Evolutionary conservation across 2,113 vertebrate genomes (phyloP).

Genomic region (Ptilorrhoa leucosticta): DNA sequence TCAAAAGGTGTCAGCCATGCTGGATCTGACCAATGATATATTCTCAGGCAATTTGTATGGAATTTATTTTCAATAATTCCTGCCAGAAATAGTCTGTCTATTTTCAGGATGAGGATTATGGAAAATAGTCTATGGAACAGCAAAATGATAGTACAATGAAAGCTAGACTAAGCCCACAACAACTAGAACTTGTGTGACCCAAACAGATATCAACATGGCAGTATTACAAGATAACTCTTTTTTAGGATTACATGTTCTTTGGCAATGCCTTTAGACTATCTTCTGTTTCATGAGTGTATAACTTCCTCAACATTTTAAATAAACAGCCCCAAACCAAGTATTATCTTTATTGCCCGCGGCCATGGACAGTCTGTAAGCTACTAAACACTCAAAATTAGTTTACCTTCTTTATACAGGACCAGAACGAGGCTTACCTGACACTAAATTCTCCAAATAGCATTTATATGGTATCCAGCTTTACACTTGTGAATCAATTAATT

Average conservation of each 20-base stretch:
- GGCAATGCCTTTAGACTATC: background rate
- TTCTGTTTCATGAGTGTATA: background rate
- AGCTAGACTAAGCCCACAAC: background rate
- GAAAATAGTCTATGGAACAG: background rate
- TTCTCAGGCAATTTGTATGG: background rate
- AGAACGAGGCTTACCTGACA: background rate
- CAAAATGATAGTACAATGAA: background rate
- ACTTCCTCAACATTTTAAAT: background rate
- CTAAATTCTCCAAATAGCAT: background rate
- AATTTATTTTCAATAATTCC: constrained; percentile 7
- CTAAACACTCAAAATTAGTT: background rate
- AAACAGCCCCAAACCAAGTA: background rate
- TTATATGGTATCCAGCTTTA: background rate
- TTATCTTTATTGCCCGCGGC: background rate
- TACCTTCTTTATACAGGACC: background rate
- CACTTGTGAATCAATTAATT: background rate
- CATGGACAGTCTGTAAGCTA: background rate
- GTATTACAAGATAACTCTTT: background rate
- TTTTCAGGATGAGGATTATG: background rate
- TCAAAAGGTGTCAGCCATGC: background rate
- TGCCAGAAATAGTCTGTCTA: background rate
- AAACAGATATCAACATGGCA: background rate
- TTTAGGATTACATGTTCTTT: background rate
- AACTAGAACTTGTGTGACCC: background rate
- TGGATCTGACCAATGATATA: background rate